These are phyloP conservation scores for Zygaena filipendulae DNA, from an alignment of 2,888 invertebrate species.

Conservation along the genomic window DNA sequence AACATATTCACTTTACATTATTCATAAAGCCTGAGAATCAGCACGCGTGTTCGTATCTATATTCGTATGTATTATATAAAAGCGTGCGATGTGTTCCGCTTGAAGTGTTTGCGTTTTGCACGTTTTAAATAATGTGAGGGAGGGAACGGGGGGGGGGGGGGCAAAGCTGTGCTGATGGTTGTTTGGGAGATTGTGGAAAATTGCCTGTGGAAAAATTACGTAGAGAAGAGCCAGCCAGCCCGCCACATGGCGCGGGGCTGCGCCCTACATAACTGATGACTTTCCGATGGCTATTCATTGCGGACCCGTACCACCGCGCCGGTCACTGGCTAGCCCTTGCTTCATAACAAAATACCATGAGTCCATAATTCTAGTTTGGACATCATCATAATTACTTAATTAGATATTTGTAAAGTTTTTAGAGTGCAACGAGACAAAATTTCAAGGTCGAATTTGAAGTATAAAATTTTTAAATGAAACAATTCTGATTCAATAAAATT, in stretches of 20 bases:
- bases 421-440: too few species aligned
- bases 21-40: too few species aligned
- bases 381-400: too few species aligned
- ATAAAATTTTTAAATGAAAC: too few species aligned
- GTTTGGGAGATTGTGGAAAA: constrained; percentile 53
- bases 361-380: too few species aligned
- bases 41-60: constrained; percentile 14
- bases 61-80: too few species aligned
- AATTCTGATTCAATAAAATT: too few species aligned
- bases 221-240: constrained; percentile 32
- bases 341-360: constrained; percentile 29
- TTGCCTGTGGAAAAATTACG: constrained; percentile 56
- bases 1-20: too few species aligned
- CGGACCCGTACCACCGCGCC: constrained; percentile 35
- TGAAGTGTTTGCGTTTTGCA: constrained; percentile 30
- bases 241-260: constrained; percentile 59
- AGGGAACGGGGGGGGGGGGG: constrained; percentile 29
- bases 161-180: constrained; percentile 40
- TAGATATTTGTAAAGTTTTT: too few species aligned
- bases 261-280: constrained; percentile 65
- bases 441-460: too few species aligned
- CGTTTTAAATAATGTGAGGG: too few species aligned
- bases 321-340: constrained; percentile 23
- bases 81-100: constrained; percentile 20
- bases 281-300: constrained; percentile 65